phyloP scores from a whole-genome alignment of 2,797 vertebrate genomes.

The Arrhamphus sclerolepis region DNA sequence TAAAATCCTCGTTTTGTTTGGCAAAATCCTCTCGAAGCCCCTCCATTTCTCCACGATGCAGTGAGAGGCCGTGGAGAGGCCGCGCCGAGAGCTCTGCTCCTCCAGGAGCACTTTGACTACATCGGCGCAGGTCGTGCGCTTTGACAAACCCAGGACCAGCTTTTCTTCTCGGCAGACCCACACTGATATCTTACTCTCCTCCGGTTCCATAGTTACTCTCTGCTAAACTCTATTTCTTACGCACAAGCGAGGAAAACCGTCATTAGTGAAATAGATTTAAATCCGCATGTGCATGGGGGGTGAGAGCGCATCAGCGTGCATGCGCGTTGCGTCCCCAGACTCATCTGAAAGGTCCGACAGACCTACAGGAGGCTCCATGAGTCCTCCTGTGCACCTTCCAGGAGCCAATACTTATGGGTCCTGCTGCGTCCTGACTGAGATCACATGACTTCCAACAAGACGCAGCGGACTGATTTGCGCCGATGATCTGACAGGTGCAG shows the following conservation, averaged over 20 bases:
- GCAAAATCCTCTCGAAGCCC: slow-evolving; percentile 91
- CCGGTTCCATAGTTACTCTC: slow-evolving; percentile 81
- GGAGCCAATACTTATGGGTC: slow-evolving; percentile 11
- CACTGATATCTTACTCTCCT: slow-evolving; percentile 88
- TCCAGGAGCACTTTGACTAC: slow-evolving; percentile 89
- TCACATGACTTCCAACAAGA: slow-evolving; percentile 52
- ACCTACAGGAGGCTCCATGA: slow-evolving; percentile 14
- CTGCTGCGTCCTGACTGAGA: slow-evolving; percentile 22
- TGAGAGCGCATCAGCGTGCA: not conserved
- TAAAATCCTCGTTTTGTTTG: slow-evolving; percentile 89
- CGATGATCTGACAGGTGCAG: not conserved
- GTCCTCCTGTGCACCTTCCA: slow-evolving; percentile 23
- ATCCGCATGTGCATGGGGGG: not conserved
- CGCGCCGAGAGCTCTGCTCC: slow-evolving; percentile 71
- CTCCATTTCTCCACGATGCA: slow-evolving; percentile 97
- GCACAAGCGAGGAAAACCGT: not conserved
- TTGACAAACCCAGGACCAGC: slow-evolving; percentile 89
- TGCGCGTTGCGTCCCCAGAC: slow-evolving; percentile 18
- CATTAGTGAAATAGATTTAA: not conserved
- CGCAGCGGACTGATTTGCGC: slow-evolving; percentile 1
- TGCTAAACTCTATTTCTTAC: not conserved
- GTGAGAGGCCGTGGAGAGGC: slow-evolving; percentile 77
- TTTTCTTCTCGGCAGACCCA: slow-evolving; percentile 96
- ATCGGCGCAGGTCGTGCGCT: slow-evolving; percentile 92
- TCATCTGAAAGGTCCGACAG: slow-evolving; percentile 8